Evolutionary conservation across 2,113 vertebrate species (phyloP).

Genomic region (Platichthys flesus): DNA sequence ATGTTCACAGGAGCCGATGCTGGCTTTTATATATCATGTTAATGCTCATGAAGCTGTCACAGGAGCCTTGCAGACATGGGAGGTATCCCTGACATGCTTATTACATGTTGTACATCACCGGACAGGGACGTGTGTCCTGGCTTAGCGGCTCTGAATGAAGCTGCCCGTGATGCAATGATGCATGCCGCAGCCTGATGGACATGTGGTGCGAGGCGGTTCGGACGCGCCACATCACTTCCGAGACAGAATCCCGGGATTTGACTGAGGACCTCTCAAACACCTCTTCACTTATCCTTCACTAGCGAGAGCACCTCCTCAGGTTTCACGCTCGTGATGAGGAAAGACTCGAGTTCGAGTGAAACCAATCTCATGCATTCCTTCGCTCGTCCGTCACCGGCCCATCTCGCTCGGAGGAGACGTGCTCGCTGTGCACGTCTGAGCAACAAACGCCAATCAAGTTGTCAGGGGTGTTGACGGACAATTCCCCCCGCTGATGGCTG

Average conservation of each 20-base stretch:
- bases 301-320: slow-evolving; percentile 3
- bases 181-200: slow-evolving; percentile 46
- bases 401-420: slow-evolving; percentile 35
- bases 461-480: slow-evolving; percentile 59
- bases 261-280: slow-evolving; percentile 10
- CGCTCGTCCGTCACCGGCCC: slow-evolving; percentile 29
- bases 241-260: slow-evolving; percentile 4
- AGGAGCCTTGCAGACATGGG: slow-evolving; percentile 38
- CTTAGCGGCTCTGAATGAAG: slow-evolving; percentile 35
- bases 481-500: slow-evolving; percentile 52
- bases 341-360: slow-evolving; percentile 16
- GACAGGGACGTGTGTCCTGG: slow-evolving; percentile 1
- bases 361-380: slow-evolving; percentile 25
- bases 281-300: slow-evolving; percentile 14
- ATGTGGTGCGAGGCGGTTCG: background rate
- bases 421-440: slow-evolving; percentile 34
- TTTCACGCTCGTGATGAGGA: background rate
- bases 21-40: slow-evolving; percentile 64
- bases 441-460: slow-evolving; percentile 62
- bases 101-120: slow-evolving; percentile 60
- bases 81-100: slow-evolving; percentile 46
- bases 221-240: slow-evolving; percentile 15
- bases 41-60: slow-evolving; percentile 65
- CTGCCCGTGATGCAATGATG: slow-evolving; percentile 27
- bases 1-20: slow-evolving; percentile 30